These are phyloP conservation scores for Prolemur simus DNA, from an alignment of 2,113 vertebrate genomes.

Conservation along the genomic window DNA sequence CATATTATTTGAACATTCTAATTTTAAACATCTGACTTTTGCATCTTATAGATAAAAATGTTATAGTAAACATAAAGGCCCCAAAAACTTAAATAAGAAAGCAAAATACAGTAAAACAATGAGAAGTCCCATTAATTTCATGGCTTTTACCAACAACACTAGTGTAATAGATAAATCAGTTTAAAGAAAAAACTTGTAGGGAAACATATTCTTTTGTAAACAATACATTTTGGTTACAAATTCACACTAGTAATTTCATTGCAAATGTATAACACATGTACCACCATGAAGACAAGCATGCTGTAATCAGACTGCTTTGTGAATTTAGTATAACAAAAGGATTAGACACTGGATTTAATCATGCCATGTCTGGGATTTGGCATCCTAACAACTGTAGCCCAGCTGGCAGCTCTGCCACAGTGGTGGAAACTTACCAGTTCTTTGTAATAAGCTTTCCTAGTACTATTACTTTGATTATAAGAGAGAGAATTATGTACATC, in stretches of 20 bases:
- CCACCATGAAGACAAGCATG: constrained; percentile 33
- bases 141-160: constrained; percentile 24
- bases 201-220: constrained; percentile 39
- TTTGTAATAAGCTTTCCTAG: constrained; percentile 44
- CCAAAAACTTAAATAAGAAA: neutral
- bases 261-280: constrained; percentile 61
- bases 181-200: neutral
- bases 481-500: neutral
- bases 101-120: neutral
- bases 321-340: constrained; percentile 60
- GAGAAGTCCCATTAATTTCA: constrained; percentile 2
- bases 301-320: constrained; percentile 53
- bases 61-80: neutral
- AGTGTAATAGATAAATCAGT: neutral
- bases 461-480: constrained; percentile 63
- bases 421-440: neutral
- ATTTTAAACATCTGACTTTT: constrained; percentile 39
- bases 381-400: constrained; percentile 44
- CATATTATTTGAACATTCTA: constrained; percentile 17
- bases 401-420: constrained; percentile 25
- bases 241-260: constrained; percentile 62
- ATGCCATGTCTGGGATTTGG: constrained; percentile 26
- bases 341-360: constrained; percentile 62
- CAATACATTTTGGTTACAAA: constrained; percentile 53
- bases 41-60: neutral